A percentile compares a stretch with the other conserved stretches of the same genome.
Conservation (phyloP, 2,888 invertebrate species). For the Hirtodrosophila cameraria region DNA sequence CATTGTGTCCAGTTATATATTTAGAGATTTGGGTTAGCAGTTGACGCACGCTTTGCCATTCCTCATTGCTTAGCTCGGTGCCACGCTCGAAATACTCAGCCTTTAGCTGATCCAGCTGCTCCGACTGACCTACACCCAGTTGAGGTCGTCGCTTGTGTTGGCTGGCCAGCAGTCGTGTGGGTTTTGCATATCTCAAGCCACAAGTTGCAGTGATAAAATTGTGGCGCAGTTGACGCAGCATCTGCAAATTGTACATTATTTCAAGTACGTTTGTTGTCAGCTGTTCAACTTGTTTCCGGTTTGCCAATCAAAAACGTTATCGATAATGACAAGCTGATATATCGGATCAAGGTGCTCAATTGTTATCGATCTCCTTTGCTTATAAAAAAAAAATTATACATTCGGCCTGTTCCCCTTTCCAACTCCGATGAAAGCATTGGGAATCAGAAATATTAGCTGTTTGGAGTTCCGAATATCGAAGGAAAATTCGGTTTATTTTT, state of each 20-base stretch:
- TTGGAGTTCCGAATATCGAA: no score
- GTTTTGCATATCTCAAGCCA: not conserved
- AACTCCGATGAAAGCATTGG: no score
- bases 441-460: no score
- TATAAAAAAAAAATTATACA: no score
- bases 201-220: not conserved
- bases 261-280: constrained; percentile 3
- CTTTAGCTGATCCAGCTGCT: constrained; percentile 69
- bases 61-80: constrained; percentile 42
- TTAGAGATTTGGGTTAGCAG: constrained; percentile 65
- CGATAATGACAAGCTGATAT: no score
- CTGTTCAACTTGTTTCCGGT: constrained; percentile 36
- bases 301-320: constrained; percentile 9
- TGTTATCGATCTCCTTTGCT: no score
- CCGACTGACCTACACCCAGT: constrained; percentile 37
- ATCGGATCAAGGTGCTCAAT: no score
- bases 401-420: no score
- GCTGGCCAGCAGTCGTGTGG: constrained; percentile 41
- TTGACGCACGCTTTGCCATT: constrained; percentile 75
- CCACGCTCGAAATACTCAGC: constrained; percentile 47
- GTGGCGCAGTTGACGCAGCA: constrained; percentile 33
- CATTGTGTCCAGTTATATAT: constrained; percentile 83
- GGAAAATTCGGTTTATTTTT: no score
- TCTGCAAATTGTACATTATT: constrained; percentile 51
- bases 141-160: constrained; percentile 64